Base-by-base conservation (phyloP, 2,113 vertebrate species). In the Zootoca vivipara region DNA sequence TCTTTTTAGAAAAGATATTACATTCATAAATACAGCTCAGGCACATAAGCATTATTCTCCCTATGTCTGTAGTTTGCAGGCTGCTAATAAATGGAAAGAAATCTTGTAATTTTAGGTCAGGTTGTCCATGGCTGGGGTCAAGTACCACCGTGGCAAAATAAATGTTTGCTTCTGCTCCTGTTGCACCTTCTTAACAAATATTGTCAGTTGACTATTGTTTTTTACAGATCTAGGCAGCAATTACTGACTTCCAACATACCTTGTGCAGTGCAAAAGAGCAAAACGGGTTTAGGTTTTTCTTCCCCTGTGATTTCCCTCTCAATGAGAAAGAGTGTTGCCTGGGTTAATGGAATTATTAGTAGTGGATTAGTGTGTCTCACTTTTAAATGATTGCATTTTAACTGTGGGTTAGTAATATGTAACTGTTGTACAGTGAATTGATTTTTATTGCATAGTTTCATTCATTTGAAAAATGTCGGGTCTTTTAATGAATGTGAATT, bases 401-500 rank as follows among this genome's bases (percentile, higher is more conserved):
- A 84, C 86, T 65, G 82, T 56, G 70, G 16, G 30, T 78, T 83
- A 46, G 87, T 78, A 70, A 10, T 87, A 30, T 13, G 82, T 73
- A 84, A 87, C 82, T 89, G 78, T 89, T 65, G 22, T 81, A 52
- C 75, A 72, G 52, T 78, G 83, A 90, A 92, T 89, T 87, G 92
- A 93, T 92, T 94, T 94, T 93, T 90, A 89, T 40, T 85, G 87
- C 87, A 87, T 83, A 87, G 85, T 91, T 90, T 93, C 82, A 85
- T 92, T 94, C 89, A 58, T 81, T 91, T 96, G 91, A 95, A 94
- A 93, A 94, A 91, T 38, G 89, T 52, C 91, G 87, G 91, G 22
- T 82, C 2, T 42, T 88, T 92, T 93, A 89, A 89, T 86, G 90
- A 92, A 89, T 85, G 89, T 90, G 94, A 94, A 94, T 95, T 94